These are phyloP conservation scores for Schizopygopsis pylzovi DNA, from an alignment of 2,797 vertebrate species.

Conservation along the genomic window DNA sequence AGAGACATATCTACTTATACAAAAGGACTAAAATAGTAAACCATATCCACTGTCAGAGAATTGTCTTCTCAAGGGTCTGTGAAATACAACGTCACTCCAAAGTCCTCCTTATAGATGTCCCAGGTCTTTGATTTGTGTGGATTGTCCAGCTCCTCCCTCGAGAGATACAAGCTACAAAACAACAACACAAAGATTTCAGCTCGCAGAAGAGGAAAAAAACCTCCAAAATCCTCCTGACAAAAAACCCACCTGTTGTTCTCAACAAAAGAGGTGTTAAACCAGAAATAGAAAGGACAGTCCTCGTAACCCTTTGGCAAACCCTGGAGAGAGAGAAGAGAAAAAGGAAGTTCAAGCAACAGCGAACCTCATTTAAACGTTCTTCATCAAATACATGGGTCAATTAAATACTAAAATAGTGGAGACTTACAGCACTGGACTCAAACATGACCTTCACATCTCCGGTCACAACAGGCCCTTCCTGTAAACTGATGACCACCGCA, in stretches of 20 bases:
- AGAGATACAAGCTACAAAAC: constrained; percentile 83
- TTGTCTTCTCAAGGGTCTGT: constrained; percentile 67
- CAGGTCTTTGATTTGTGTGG: constrained; percentile 93
- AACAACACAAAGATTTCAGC: background rate
- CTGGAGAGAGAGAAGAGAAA: constrained; percentile 68
- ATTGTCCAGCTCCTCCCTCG: constrained; percentile 92
- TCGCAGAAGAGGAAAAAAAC: background rate
- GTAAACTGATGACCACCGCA: constrained; percentile 82
- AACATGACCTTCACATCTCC: constrained; percentile 95
- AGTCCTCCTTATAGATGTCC: constrained; percentile 87
- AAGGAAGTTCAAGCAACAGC: background rate
- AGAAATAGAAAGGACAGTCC: constrained; percentile 93
- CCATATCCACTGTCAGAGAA: background rate
- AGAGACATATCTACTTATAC: background rate
- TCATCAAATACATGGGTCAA: background rate
- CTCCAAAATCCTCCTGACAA: background rate
- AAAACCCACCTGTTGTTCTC: constrained; percentile 84
- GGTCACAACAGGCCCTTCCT: constrained; percentile 82
- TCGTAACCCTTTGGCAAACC: constrained; percentile 91
- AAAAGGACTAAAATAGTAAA: background rate
- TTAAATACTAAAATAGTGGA: background rate
- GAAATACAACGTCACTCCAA: constrained; percentile 89
- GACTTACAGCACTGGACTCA: constrained; percentile 88
- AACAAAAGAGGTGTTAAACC: constrained; percentile 95
- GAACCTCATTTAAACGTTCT: background rate